These are phyloP conservation scores for Lithophane ornitopus DNA, from an alignment of 2,888 invertebrate genomes.

Conservation along the genomic window DNA sequence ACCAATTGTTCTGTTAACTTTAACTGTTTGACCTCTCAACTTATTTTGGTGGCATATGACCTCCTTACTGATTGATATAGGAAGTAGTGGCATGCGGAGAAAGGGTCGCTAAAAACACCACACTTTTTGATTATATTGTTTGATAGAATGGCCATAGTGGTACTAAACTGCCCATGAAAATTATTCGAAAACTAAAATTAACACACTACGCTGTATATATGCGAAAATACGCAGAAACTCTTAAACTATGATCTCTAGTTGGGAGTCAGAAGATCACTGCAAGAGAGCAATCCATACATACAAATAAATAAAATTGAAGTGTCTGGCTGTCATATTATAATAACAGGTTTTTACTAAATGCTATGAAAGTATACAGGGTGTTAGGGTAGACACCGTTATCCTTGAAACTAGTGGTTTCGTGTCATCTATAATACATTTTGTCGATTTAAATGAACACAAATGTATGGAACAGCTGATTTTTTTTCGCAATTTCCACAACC, in stretches of 20 bases:
- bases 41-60: slow-evolving; percentile 5
- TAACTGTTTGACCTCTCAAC: slow-evolving; percentile 37
- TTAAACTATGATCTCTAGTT: background rate
- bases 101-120: background rate
- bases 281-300: background rate
- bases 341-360: no score
- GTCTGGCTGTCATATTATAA: no score
- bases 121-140: background rate
- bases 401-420: no score
- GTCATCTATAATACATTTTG: no score
- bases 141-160: background rate
- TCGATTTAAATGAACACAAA: no score
- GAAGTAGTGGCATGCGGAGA: slow-evolving; percentile 14
- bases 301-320: no score
- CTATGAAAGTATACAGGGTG: no score
- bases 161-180: background rate
- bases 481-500: no score
- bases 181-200: background rate
- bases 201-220: background rate
- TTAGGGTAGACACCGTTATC: no score
- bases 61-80: slow-evolving; percentile 15
- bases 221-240: background rate
- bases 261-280: background rate
- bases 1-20: slow-evolving; percentile 36
- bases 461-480: no score